Evolutionary conservation across 2,797 vertebrate species (phyloP).

Genomic region (Peromyscus attwateri): DNA sequence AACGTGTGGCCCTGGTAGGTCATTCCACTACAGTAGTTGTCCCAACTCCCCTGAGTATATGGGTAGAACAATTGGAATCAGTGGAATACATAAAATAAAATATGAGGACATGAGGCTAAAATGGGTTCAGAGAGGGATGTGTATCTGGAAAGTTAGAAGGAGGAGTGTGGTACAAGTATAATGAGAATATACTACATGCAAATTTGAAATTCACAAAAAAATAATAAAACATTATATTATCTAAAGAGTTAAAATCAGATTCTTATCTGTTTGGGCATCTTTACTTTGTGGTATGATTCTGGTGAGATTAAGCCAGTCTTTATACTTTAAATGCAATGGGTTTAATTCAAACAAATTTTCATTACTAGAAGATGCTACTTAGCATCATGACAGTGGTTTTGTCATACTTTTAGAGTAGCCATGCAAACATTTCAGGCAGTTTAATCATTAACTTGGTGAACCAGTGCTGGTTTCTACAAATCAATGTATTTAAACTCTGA

Average conservation of each 20-base stretch:
- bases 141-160: background rate
- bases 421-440: background rate
- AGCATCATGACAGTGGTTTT: background rate
- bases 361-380: background rate
- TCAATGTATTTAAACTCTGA: background rate
- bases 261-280: background rate
- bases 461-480: background rate
- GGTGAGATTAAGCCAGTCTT: background rate
- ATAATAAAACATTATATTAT: background rate
- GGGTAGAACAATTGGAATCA: background rate
- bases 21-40: too few species aligned
- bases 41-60: background rate
- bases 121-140: background rate
- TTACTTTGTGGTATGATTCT: background rate
- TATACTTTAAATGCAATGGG: background rate
- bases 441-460: background rate
- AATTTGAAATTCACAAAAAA: background rate
- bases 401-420: background rate
- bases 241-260: background rate
- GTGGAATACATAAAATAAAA: background rate
- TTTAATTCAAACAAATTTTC: background rate
- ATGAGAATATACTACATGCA: background rate
- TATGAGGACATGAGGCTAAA: background rate
- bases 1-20: background rate
- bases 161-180: background rate